Percentiles rank a stretch among this genome's conserved stretches.
Conservation (phyloP, 2,888 invertebrate species). For the Autographa pulchrina region DNA sequence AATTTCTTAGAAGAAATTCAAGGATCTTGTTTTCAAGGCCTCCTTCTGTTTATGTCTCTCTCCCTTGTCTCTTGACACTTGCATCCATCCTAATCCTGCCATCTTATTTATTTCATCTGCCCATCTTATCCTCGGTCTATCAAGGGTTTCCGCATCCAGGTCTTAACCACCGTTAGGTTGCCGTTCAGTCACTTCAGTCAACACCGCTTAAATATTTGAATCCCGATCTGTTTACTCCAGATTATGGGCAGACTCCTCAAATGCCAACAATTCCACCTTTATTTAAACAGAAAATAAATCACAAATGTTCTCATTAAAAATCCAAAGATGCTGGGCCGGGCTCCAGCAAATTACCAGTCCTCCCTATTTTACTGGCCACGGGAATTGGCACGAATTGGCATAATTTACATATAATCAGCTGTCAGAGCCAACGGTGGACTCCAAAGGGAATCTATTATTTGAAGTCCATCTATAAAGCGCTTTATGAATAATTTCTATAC, state of each 20-base stretch:
- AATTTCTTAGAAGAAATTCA: too few relatives aligned
- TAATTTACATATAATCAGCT: constrained; percentile 70
- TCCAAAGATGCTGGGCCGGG: constrained; percentile 49
- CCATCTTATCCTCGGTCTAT: too few relatives aligned
- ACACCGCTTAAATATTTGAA: neutral
- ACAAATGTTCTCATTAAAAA: constrained; percentile 56
- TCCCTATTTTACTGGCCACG: constrained; percentile 53
- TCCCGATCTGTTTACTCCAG: neutral
- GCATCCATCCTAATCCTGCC: too few relatives aligned
- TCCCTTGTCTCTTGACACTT: too few relatives aligned
- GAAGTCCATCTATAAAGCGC: constrained; percentile 63
- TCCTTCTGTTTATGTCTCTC: too few relatives aligned
- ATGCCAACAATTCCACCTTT: constrained; percentile 22
- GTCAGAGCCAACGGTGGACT: constrained; percentile 62
- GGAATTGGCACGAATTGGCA: constrained; percentile 65
- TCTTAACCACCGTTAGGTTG: too few relatives aligned
- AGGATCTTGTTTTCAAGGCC: too few relatives aligned
- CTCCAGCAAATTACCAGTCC: constrained; percentile 55
- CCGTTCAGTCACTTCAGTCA: neutral
- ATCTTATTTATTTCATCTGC: too few relatives aligned
- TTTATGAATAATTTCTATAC: constrained; percentile 65
- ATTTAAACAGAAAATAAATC: constrained; percentile 54
- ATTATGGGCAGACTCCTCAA: neutral
- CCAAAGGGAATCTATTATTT: constrained; percentile 68
- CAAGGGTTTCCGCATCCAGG: too few relatives aligned